Percentiles rank a stretch among this genome's conserved stretches.
phyloP scores from a whole-genome alignment of 37 sponge, comb jelly and placozoan genomes.

The Lycopodina hypogea region DNA sequence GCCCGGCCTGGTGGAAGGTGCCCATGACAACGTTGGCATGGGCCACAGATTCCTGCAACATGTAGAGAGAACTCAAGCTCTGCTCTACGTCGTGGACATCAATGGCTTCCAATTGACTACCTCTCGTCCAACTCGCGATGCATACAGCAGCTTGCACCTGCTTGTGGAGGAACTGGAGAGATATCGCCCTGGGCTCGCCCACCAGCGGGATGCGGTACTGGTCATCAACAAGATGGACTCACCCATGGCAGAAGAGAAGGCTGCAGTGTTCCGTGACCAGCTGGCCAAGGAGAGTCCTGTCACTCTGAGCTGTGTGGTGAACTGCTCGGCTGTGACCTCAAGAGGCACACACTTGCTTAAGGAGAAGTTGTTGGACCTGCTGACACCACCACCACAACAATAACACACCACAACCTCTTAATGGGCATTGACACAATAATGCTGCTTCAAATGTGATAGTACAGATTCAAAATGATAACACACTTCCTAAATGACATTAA shows the following conservation, averaged over 20 bases:
- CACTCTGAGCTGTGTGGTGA: neutral
- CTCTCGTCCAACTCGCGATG: constrained; percentile 12
- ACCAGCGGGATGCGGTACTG: constrained; percentile 38
- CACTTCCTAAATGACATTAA: too few species aligned
- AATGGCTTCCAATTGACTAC: constrained; percentile 50
- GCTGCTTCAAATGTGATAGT: too few species aligned
- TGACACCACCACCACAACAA: too few species aligned
- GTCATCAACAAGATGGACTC: constrained; percentile 83
- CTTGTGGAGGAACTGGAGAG: constrained; percentile 56
- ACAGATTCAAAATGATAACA: too few species aligned
- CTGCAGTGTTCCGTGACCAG: neutral
- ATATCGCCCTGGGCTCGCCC: constrained; percentile 49
- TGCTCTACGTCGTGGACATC: constrained; percentile 68
- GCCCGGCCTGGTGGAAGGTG: constrained; percentile 87
- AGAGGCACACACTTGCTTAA: neutral
- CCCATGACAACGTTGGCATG: constrained; percentile 73
- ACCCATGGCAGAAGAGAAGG: constrained; percentile 11
- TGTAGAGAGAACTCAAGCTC: constrained; percentile 68
- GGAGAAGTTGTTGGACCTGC: neutral
- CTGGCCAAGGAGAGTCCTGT: neutral
- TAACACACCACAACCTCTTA: neutral
- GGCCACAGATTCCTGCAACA: constrained; percentile 85
- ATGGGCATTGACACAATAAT: too few species aligned
- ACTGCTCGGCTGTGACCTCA: neutral
- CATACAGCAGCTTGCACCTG: constrained; percentile 24